Conservation (phyloP, 2,888 invertebrate genomes). For the Volucella zonaria region DNA sequence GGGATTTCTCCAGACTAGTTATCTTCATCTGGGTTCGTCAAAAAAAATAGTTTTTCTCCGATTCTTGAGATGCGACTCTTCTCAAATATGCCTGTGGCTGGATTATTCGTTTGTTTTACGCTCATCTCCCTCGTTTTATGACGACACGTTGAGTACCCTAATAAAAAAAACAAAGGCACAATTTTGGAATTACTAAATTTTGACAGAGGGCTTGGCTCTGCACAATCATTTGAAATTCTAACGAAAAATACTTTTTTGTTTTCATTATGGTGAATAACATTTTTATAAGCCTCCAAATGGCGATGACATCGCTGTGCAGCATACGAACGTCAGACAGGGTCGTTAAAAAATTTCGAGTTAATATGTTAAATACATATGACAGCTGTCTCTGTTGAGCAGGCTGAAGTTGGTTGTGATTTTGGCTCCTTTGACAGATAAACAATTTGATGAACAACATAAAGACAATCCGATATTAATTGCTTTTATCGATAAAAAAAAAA, state of each 20-base stretch:
- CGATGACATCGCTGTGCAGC: too few species aligned
- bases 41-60: too few species aligned
- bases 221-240: slow-evolving; percentile 13
- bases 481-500: background rate
- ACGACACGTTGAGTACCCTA: slow-evolving; percentile 12
- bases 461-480: slow-evolving; percentile 7
- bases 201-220: background rate
- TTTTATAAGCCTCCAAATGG: background rate
- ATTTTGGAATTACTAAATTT: slow-evolving; percentile 39
- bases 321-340: too few species aligned
- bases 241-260: slow-evolving; percentile 15
- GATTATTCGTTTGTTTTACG: slow-evolving; percentile 23
- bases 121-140: slow-evolving; percentile 42
- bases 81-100: slow-evolving; percentile 22
- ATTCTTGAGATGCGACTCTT: slow-evolving; percentile 31
- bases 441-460: slow-evolving; percentile 28
- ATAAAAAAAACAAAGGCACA: slow-evolving; percentile 38
- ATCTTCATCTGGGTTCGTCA: too few species aligned
- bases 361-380: too few species aligned
- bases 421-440: background rate
- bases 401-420: background rate
- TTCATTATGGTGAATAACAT: slow-evolving; percentile 5
- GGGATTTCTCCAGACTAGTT: too few species aligned
- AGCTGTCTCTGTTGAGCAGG: too few species aligned
- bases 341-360: too few species aligned